Percentiles rank a stretch among this genome's conserved stretches.
Conservation (phyloP, 1,140 invertebrate genomes). For the Vollenhovia emeryi region DNA sequence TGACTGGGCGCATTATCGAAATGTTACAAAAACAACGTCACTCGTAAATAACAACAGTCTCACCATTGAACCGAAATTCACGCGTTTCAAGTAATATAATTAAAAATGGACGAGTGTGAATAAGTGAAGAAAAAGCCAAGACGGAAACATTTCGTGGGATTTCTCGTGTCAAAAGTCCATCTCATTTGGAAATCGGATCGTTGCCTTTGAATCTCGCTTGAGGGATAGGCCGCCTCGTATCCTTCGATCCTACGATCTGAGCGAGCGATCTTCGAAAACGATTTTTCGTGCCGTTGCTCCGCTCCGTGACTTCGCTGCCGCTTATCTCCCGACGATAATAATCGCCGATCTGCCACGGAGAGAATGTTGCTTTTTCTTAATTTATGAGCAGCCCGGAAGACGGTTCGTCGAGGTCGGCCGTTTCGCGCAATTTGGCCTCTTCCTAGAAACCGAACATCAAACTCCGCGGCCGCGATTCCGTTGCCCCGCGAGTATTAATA, state of each 20-base stretch:
- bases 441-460: constrained; percentile 17
- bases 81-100: too few relatives aligned
- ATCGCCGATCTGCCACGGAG: background rate
- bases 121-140: background rate
- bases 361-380: constrained; percentile 24
- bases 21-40: background rate
- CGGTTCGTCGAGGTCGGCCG: background rate
- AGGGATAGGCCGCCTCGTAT: background rate
- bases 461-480: background rate
- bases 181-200: background rate
- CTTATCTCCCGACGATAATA: constrained; percentile 14
- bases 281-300: background rate
- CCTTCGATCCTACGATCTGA: background rate
- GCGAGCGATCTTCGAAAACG: background rate
- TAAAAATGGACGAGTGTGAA: background rate
- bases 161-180: background rate
- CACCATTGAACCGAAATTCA: background rate
- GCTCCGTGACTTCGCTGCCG: background rate
- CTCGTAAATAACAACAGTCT: background rate
- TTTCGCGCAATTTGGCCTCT: background rate
- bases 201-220: background rate
- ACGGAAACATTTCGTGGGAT: background rate
- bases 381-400: background rate
- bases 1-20: background rate
- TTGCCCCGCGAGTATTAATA: constrained; percentile 16